A percentile compares a stretch with the other conserved stretches of the same genome.
phyloP scores from a whole-genome alignment of 2,888 invertebrate species.

The Stenolophus ochropezus region DNA sequence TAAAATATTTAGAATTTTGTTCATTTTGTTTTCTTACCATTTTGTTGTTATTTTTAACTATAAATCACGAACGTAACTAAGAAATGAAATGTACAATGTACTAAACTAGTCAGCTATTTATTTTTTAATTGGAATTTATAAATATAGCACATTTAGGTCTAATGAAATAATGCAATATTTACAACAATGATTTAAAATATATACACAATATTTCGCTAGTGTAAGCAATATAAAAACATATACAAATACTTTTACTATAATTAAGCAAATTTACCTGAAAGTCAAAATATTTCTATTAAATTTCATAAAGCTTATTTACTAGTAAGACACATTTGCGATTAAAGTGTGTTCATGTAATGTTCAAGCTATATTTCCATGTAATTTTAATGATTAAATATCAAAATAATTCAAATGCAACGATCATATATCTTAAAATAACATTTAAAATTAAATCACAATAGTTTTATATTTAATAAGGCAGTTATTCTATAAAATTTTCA shows the following conservation, averaged over 20 bases:
- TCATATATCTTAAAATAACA: conserved; percentile 7
- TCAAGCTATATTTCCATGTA: background rate
- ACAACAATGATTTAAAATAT: conserved; percentile 28
- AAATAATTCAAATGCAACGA: background rate
- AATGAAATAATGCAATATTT: conserved; percentile 34
- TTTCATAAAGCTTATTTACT: conserved; percentile 6
- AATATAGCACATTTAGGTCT: conserved; percentile 27
- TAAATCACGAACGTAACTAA: too few relatives aligned
- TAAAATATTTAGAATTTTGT: too few relatives aligned
- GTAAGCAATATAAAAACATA: conserved; percentile 2
- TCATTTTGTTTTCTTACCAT: too few relatives aligned
- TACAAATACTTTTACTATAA: background rate
- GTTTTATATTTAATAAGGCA: background rate
- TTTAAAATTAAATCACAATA: conserved; percentile 32
- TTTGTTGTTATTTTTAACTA: too few relatives aligned
- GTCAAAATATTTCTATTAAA: background rate
- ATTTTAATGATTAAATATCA: background rate
- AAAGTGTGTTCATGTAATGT: background rate
- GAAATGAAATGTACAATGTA: background rate
- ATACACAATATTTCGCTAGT: conserved; percentile 14
- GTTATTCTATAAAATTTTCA: background rate
- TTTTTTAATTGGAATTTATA: conserved; percentile 20
- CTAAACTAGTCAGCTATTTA: conserved; percentile 32
- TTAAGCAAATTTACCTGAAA: background rate
- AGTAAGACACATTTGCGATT: conserved; percentile 20